Evolutionary conservation across 2,113 vertebrate genomes (phyloP), one percentile per base, ranked within the genome.

Genomic region (Thomomys bottae): DNA sequence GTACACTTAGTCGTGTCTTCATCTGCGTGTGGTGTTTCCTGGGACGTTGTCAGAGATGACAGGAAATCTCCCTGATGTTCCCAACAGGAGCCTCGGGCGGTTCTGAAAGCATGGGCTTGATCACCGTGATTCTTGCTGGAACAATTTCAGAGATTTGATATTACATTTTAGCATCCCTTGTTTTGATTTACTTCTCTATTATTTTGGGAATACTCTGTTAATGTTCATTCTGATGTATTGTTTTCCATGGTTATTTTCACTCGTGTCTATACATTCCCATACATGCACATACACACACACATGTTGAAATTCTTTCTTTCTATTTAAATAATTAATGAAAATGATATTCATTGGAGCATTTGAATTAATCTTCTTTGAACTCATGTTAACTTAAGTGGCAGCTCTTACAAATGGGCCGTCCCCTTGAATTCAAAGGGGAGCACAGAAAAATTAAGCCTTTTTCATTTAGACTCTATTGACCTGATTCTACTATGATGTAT

Each of bases 381-480:
- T 94, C 59, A 45, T 23, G 64, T 88, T 94, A 68, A 38, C 73
- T 72, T 93, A 81, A 85, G 90, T 76, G n/a, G 28, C 38, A 42
- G 20, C 26, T 95, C 77, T 96, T 92, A 93, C 84, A 96, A 95
- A 92, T 89, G 88, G 82, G 81, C 61, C 81, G 90, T 38, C 68
- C 84, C 61, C 75, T 91, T 89, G 70, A 87, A 94, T 95, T 76
- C 88, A 92, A 91, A 95, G 38, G 78, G 78, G 75, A 87, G 54
- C 93, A 72, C 73, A 92, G 75, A 92, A 85, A 95, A 93, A 96
- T 95, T 85, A 94, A 84, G 75, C 68, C 38, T 85, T 96, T 84
- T 94, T 95, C 94, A 89, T 94, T 95, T 96, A 94, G 82, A 91
- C 42, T 93, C 86, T 86, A 92, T 94, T 96, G 94, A 95, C 96